Conservation (phyloP, 2,797 vertebrate genomes). For the Buphagus erythrorhynchus region DNA sequence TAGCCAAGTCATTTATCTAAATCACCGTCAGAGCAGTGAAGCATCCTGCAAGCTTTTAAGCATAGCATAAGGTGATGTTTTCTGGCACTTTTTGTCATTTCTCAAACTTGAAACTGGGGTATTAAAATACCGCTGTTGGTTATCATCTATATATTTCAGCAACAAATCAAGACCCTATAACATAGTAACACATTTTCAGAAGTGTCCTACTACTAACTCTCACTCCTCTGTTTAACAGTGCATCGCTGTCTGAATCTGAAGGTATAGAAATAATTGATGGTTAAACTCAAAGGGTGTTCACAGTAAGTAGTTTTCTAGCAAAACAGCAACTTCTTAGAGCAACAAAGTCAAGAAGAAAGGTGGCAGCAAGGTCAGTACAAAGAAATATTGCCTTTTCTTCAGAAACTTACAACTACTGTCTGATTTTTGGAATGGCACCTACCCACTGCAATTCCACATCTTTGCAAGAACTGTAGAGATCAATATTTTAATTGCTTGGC, state of each 20-base stretch:
- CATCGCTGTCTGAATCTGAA: constrained; percentile 47
- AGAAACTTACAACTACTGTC: constrained; percentile 59
- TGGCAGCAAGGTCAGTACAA: constrained; percentile 81
- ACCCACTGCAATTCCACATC: neutral
- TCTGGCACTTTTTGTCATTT: constrained; percentile 73
- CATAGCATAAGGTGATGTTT: constrained; percentile 46
- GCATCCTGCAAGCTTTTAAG: constrained; percentile 77
- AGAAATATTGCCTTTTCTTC: constrained; percentile 80
- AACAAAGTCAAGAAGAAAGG: constrained; percentile 79
- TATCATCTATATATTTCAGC: constrained; percentile 70
- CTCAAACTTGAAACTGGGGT: constrained; percentile 64
- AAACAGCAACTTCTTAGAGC: constrained; percentile 82
- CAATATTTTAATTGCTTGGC: constrained; percentile 57
- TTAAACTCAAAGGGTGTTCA: constrained; percentile 79
- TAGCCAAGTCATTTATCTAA: constrained; percentile 85
- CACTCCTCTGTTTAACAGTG: neutral
- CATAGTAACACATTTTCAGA: constrained; percentile 38
- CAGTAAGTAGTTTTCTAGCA: constrained; percentile 79
- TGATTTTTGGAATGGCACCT: constrained; percentile 55
- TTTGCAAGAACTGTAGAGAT: constrained; percentile 36
- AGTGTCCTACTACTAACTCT: constrained; percentile 30
- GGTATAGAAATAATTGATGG: constrained; percentile 81
- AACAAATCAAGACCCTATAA: constrained; percentile 64
- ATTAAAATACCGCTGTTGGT: constrained; percentile 73
- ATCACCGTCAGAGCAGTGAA: constrained; percentile 81